These are phyloP conservation scores for Halcyon chelicuti DNA, from an alignment of 2,797 vertebrate genomes.

Conservation along the genomic window DNA sequence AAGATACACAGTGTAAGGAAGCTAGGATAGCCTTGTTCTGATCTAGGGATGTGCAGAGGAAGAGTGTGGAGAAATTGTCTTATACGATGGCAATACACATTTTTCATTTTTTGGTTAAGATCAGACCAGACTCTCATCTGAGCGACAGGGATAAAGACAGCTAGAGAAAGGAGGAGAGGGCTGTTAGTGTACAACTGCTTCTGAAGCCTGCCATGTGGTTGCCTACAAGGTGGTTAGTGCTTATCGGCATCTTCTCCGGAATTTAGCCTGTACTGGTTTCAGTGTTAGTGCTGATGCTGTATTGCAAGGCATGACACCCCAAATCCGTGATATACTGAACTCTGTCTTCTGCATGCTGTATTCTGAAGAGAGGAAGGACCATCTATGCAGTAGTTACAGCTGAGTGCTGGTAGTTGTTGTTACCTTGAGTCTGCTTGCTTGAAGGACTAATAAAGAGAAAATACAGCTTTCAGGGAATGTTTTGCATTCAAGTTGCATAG, in stretches of 20 bases:
- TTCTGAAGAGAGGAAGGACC: neutral
- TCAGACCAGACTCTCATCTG: neutral
- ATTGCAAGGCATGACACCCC: neutral
- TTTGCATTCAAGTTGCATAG: neutral
- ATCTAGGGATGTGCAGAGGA: neutral
- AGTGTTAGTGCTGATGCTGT: fast-evolving
- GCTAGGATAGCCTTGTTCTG: neutral
- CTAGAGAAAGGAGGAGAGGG: neutral
- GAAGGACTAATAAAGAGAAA: neutral
- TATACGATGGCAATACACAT: fast-evolving
- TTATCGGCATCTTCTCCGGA: neutral
- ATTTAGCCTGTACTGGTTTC: neutral
- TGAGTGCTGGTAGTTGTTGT: neutral
- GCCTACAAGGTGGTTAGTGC: neutral
- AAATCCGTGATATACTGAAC: neutral
- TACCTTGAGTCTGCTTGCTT: neutral
- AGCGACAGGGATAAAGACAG: neutral
- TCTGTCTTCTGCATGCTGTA: neutral
- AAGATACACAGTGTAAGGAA: neutral
- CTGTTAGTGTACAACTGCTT: neutral
- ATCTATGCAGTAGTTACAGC: neutral
- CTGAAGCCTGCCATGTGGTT: neutral
- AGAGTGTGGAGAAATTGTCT: neutral
- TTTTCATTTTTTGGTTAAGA: neutral
- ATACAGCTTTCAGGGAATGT: neutral